These are phyloP conservation scores for Synchiropus splendidus DNA, from an alignment of 2,113 vertebrate species.

Conservation along the genomic window DNA sequence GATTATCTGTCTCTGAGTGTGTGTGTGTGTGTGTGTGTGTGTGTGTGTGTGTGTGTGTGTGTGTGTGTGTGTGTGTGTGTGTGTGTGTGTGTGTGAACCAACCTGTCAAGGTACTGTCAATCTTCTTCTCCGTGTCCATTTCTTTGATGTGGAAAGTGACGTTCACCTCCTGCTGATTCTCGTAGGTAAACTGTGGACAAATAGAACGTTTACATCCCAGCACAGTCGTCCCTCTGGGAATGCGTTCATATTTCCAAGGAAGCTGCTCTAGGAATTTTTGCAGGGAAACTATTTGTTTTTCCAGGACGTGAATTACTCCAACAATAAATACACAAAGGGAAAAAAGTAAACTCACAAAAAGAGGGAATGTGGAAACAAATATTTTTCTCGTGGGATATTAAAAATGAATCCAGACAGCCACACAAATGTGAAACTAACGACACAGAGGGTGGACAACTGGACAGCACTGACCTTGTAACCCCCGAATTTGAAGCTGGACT, in stretches of 20 bases:
- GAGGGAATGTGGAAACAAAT: no score
- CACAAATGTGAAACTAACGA: no score
- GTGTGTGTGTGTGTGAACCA: slow-evolving; percentile 28
- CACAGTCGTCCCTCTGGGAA: no score
- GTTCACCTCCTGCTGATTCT: slow-evolving; percentile 74
- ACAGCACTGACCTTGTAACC: slow-evolving; percentile 54
- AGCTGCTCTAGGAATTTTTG: no score
- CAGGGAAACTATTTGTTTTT: no score
- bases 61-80: slow-evolving; percentile 6
- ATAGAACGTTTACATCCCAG: background rate
- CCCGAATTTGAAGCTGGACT: slow-evolving; percentile 45
- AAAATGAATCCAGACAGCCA: no score
- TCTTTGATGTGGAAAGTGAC: slow-evolving; percentile 79
- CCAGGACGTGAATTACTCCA: no score
- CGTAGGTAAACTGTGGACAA: slow-evolving; percentile 69
- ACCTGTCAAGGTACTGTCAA: slow-evolving; percentile 92
- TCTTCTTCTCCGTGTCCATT: slow-evolving; percentile 63
- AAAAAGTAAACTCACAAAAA: no score
- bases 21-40: slow-evolving; percentile 9
- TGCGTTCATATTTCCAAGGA: no score
- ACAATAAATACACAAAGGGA: no score
- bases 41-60: slow-evolving; percentile 6
- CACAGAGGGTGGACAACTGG: no score
- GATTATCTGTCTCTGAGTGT: background rate
- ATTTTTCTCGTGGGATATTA: no score